These are phyloP conservation scores for Peromyscus californicus DNA, from an alignment of 2,113 vertebrate species.

Conservation along the genomic window DNA sequence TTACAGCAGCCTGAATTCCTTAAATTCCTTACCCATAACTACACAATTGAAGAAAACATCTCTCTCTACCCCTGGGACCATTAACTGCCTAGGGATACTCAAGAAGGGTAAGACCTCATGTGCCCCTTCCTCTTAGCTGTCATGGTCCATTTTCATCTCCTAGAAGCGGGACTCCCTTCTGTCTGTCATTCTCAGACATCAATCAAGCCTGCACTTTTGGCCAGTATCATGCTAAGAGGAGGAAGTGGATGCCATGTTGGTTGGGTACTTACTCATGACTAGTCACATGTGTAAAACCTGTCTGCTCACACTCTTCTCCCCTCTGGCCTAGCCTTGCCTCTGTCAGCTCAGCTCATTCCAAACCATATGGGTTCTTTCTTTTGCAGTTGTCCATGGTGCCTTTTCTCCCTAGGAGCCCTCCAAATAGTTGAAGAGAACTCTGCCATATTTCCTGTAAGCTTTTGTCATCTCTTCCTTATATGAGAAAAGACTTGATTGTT, in stretches of 20 bases:
- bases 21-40: neutral
- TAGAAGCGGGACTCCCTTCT: neutral
- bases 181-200: neutral
- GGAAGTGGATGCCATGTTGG: neutral
- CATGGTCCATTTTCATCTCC: neutral
- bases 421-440: neutral
- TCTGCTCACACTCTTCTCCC: neutral
- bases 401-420: neutral
- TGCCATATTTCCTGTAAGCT: neutral
- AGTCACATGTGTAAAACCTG: neutral
- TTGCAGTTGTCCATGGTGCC: accelerated
- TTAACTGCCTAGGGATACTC: neutral
- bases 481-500: neutral
- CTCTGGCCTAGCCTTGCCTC: neutral
- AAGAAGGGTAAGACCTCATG: neutral
- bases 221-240: neutral
- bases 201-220: neutral
- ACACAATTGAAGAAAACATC: neutral
- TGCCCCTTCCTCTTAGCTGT: too few species aligned
- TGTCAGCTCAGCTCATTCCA: neutral
- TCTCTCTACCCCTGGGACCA: neutral
- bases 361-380: neutral
- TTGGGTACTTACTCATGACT: neutral
- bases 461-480: neutral
- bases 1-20: neutral